Base-by-base conservation (phyloP, 2,888 invertebrate genomes). In the Drosophila pegasa region DNA sequence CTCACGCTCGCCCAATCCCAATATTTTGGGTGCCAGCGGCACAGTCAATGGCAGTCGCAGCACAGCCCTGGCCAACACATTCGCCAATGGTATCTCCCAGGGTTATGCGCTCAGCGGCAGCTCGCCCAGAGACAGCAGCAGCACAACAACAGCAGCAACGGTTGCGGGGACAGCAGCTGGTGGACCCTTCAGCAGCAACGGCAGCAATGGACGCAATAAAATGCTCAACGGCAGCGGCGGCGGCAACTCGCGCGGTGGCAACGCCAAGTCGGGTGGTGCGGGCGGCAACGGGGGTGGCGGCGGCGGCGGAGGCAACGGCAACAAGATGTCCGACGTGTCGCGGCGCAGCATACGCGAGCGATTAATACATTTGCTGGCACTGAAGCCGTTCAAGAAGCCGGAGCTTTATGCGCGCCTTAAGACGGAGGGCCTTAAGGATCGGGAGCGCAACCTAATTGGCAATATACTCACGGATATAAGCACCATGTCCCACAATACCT, bases 361-460 rank as follows among this genome's bases (percentile, higher is more conserved):
- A 93, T 95, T 98, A 91, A 97, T 98, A 92, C 98, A 98, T 93
- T 94, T 98, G 92, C 94, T 98, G 93, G 98, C 98, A 84, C 93
- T 98, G 93, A 96, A 96, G 93, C 96, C 98, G 75, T 98, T 96
- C 93, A 98, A 98, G 93, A 98, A 97, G 93, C 97, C 97, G 66
- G 98, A 98, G 93, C 93, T 98, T 71, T 95, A 95, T 91, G 93
- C 95, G 84, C 95, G 97, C 89, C 94, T 98, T 87, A 94, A 93
- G 87, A 95, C 95, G 94, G 98, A 98, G 93, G 98, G 98, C 75
- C 93, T 98, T 70, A 95, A 95, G 86, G 98, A 97, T 63, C 95
- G 95, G 86, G 97, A 98, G 90, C 95, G 95, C 90, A 94, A 94
- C 91, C 93, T 95, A 84, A 94, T 98, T 90, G 95, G 94, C 92